A percentile compares a stretch with the other conserved stretches of the same genome.
Evolutionary conservation across 2,113 vertebrate species (phyloP).

Genomic region (Esox niger): DNA sequence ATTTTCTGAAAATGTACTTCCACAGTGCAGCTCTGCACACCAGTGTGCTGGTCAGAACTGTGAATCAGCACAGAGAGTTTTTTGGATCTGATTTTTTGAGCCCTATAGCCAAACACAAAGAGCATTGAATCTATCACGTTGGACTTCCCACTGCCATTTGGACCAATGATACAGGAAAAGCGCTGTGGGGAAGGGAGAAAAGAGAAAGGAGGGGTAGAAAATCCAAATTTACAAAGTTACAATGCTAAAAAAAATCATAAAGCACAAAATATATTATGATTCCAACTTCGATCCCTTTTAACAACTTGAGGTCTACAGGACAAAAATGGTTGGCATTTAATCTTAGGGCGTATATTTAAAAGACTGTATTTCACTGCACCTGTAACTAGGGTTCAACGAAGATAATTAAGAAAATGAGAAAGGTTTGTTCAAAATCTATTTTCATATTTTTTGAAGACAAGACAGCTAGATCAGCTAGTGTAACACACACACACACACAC

Average conservation of each 20-base stretch:
- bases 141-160: constrained; percentile 98
- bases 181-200: constrained; percentile 77
- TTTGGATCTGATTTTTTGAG: constrained; percentile 98
- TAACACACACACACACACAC: constrained; percentile 36
- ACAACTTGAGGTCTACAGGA: not conserved
- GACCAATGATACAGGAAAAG: constrained; percentile 97
- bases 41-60: constrained; percentile 86
- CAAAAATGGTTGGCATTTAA: constrained; percentile 14
- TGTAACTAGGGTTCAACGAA: constrained; percentile 18
- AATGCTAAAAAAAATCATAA: too few species aligned
- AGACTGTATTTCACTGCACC: constrained; percentile 26
- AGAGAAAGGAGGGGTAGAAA: not conserved
- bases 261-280: not conserved
- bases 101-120: constrained; percentile 98
- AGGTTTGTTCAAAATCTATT: constrained; percentile 17
- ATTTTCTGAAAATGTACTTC: constrained; percentile 99
- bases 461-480: constrained; percentile 23
- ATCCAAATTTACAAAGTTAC: not conserved
- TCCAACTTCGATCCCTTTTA: too few species aligned
- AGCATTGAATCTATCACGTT: constrained; percentile 99
- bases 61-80: constrained; percentile 96
- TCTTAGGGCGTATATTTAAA: constrained; percentile 44
- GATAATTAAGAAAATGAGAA: constrained; percentile 1
- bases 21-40: constrained; percentile 93
- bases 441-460: constrained; percentile 30